Conservation (phyloP, 2,113 vertebrate species). For the Nannospalax galili region DNA sequence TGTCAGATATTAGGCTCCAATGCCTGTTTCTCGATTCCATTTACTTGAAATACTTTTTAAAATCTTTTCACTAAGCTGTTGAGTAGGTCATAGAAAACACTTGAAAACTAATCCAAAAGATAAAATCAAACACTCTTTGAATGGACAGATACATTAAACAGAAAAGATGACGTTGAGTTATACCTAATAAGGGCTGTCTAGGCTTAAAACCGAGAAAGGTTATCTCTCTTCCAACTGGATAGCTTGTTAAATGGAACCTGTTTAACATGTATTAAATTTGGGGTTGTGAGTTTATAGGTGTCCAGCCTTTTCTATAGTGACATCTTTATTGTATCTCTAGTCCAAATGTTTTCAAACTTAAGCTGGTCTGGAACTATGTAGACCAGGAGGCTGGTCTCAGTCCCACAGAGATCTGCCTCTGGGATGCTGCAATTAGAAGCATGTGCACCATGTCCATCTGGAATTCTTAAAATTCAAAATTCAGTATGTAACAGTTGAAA, state of each 20-base stretch:
- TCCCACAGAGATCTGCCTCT: too few relatives aligned
- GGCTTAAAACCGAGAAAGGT: not conserved
- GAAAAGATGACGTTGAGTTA: not conserved
- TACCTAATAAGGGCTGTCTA: not conserved
- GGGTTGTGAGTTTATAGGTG: not conserved
- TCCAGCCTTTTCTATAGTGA: not conserved
- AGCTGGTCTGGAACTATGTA: too few relatives aligned
- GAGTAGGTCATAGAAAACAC: not conserved
- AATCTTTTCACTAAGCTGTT: too few relatives aligned
- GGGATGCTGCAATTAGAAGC: too few relatives aligned
- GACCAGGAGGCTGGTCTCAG: too few relatives aligned
- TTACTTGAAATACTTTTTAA: too few relatives aligned
- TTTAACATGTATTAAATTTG: too few relatives aligned
- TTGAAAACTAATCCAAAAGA: conserved; percentile 27
- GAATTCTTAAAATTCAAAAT: conserved; percentile 1
- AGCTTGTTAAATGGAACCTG: not conserved
- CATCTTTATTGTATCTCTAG: not conserved
- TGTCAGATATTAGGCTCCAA: too few relatives aligned
- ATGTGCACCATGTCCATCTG: too few relatives aligned
- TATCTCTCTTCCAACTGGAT: not conserved
- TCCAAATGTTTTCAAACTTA: not conserved
- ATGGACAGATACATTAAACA: not conserved
- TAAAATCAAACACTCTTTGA: conserved; percentile 9
- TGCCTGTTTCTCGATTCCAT: too few relatives aligned
- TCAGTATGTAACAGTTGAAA: not conserved